phyloP scores from a whole-genome alignment of 2,113 vertebrate genomes.

The Pangasianodon gigas region DNA sequence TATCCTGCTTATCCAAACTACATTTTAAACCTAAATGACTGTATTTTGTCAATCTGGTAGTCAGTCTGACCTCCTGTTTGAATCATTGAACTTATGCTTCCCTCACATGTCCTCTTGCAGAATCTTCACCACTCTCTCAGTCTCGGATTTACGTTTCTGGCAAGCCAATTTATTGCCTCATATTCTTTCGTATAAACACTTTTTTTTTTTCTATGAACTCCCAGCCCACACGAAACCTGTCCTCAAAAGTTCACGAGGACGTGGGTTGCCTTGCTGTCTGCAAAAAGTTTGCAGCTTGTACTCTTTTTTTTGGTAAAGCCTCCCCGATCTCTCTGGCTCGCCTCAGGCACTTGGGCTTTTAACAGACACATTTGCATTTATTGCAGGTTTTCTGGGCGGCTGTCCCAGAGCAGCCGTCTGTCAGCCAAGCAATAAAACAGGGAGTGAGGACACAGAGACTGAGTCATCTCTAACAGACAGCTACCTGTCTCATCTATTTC shows the following conservation, averaged over 20 bases:
- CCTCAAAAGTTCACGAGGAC: neutral
- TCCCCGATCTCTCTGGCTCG: slow-evolving; percentile 11
- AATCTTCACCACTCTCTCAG: neutral
- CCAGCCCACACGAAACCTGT: neutral
- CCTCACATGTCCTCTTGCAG: neutral
- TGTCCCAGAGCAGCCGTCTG: slow-evolving; percentile 43
- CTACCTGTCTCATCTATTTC: slow-evolving; percentile 6
- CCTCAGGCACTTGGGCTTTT: slow-evolving; percentile 26
- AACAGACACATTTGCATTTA: slow-evolving; percentile 49
- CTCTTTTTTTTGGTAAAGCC: neutral
- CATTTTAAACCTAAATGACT: neutral
- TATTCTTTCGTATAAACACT: slow-evolving; percentile 1
- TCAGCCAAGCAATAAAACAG: slow-evolving; percentile 52
- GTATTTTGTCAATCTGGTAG: neutral
- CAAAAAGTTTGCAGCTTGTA: slow-evolving; percentile 8
- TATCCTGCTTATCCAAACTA: neutral
- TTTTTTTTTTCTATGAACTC: slow-evolving; percentile 3
- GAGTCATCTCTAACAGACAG: slow-evolving; percentile 39
- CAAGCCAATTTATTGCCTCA: slow-evolving; percentile 10
- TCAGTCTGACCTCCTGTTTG: neutral
- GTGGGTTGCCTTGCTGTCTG: neutral
- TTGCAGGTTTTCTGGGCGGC: slow-evolving; percentile 45
- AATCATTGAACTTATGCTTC: neutral
- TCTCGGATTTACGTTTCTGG: neutral
- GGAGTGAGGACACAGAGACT: slow-evolving; percentile 39